Evolutionary conservation across 35 echinoderm and acorn worm genomes (phyloP).

Genomic region (Apostichopus parvimensis): DNA sequence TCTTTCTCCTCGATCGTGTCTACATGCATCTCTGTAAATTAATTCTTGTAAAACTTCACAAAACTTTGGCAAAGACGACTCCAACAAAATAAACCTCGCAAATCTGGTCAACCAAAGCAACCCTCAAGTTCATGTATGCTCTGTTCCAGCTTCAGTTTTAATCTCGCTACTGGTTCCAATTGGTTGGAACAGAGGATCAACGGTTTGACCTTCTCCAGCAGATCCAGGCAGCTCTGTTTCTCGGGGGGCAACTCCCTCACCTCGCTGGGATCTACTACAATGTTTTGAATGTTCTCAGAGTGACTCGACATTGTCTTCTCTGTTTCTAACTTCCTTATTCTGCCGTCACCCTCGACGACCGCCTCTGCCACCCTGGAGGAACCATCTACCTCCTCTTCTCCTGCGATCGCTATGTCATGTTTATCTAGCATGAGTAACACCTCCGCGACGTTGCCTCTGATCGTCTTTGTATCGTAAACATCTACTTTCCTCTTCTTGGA

Average conservation of each 20-base stretch:
- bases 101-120: background rate
- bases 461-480: background rate
- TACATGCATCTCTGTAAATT: too few species aligned
- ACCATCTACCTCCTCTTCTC: background rate
- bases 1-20: too few species aligned
- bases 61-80: too few species aligned
- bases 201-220: conserved; percentile 7
- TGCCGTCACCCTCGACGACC: background rate
- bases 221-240: conserved; percentile 19
- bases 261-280: background rate
- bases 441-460: background rate
- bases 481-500: background rate
- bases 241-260: background rate
- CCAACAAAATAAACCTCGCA: too few species aligned
- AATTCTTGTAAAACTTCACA: too few species aligned
- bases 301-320: background rate
- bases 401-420: background rate
- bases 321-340: background rate
- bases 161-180: conserved; percentile 3
- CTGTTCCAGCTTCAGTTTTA: conserved; percentile 3
- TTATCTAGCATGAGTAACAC: background rate
- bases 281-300: background rate
- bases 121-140: background rate
- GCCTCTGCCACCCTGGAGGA: background rate
- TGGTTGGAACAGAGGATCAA: conserved; percentile 7